A percentile compares a stretch with the other conserved stretches of the same genome.
Conservation (phyloP, 2,888 invertebrate species). For the Thyatira batis region DNA sequence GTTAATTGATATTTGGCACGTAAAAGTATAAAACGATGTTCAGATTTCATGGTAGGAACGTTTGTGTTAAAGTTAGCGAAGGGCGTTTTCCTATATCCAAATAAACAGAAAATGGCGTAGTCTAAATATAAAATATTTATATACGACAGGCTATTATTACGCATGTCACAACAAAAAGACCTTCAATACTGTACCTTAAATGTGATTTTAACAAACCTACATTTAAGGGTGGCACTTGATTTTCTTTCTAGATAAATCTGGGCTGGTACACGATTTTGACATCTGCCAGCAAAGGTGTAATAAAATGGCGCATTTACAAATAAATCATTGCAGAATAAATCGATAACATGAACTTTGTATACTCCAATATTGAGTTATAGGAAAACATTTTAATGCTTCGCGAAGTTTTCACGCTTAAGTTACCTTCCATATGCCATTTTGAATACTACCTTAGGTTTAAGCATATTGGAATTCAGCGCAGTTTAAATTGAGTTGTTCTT, state of each 20-base stretch:
- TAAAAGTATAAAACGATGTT: too few species aligned
- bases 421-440: too few species aligned
- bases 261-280: neutral
- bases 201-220: neutral
- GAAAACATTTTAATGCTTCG: too few species aligned
- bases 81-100: neutral
- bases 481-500: too few species aligned
- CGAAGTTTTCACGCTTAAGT: too few species aligned
- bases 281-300: neutral
- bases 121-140: neutral
- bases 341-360: too few species aligned
- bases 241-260: constrained; percentile 1
- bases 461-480: too few species aligned
- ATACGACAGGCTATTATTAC: neutral
- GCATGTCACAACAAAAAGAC: neutral
- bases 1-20: too few species aligned
- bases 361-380: too few species aligned
- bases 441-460: too few species aligned
- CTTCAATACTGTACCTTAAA: neutral
- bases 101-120: constrained; percentile 1
- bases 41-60: neutral
- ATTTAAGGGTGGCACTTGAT: neutral
- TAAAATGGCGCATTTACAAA: neutral
- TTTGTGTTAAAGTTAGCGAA: neutral
- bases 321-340: too few species aligned